Percentiles rank a stretch among this genome's conserved stretches.
These are phyloP conservation scores for Chrysaora quinquecirrha DNA, from an alignment of 30 jellyfish, hydroid and myxozoan genomes.

Conservation along the genomic window DNA sequence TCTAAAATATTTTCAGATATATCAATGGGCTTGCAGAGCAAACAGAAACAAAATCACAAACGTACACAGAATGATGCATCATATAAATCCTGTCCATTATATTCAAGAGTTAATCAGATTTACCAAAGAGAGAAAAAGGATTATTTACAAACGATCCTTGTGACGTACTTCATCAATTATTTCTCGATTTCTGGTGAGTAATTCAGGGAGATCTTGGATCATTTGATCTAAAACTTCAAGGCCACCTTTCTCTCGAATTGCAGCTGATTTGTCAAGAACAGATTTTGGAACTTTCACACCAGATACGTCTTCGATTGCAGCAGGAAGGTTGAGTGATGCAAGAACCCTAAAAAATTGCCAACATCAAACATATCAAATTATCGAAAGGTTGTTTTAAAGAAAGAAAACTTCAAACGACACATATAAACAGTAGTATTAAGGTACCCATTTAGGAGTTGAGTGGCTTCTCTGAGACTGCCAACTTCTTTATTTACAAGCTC, in stretches of 20 bases:
- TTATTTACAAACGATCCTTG: too few species aligned
- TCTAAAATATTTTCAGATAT: too few species aligned
- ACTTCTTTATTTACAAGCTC: conserved; percentile 85
- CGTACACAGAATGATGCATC: too few species aligned
- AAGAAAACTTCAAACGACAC: too few species aligned
- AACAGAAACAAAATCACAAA: too few species aligned
- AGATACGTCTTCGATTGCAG: conserved; percentile 96
- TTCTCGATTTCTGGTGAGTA: conserved; percentile 87
- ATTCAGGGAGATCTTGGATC: conserved; percentile 97
- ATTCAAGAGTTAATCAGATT: too few species aligned
- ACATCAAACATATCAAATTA: neutral
- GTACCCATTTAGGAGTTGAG: conserved; percentile 94
- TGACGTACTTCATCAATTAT: conserved; percentile 85
- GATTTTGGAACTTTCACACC: conserved; percentile 97
- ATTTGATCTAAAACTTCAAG: conserved; percentile 63
- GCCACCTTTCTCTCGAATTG: conserved; percentile 87
- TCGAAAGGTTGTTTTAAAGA: too few species aligned
- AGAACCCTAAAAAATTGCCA: conserved; percentile 59
- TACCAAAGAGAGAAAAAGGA: too few species aligned
- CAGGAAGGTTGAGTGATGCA: conserved; percentile 97
- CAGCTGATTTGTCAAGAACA: conserved; percentile 91
- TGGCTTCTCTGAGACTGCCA: conserved; percentile 95
- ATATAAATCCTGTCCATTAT: too few species aligned
- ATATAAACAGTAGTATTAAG: neutral
- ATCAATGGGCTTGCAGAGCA: too few species aligned